These are phyloP conservation scores for Drosophila borborema DNA, from an alignment of 2,888 invertebrate species.

Conservation along the genomic window DNA sequence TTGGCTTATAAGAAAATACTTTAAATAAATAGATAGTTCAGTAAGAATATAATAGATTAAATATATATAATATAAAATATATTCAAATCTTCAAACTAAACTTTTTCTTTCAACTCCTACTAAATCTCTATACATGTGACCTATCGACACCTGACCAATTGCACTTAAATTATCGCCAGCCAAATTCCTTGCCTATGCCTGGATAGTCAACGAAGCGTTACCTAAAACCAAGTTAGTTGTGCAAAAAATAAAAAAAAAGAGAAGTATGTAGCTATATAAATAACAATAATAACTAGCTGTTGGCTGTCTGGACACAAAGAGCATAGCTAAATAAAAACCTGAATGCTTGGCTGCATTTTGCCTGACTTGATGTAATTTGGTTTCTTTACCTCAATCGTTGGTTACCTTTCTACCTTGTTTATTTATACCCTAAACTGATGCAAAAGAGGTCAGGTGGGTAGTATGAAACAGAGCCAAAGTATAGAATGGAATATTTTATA, in stretches of 20 bases:
- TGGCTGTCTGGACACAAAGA: constrained; percentile 73
- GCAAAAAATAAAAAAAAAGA: constrained; percentile 28
- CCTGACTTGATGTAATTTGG: constrained; percentile 75
- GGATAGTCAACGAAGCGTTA: constrained; percentile 65
- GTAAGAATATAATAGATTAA: too few relatives aligned
- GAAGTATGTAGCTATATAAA: constrained; percentile 7
- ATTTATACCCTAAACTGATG: constrained; percentile 16
- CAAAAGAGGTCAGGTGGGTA: constrained; percentile 1
- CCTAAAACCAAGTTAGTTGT: constrained; percentile 59
- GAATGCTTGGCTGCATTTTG: constrained; percentile 73
- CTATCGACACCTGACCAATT: constrained; percentile 32
- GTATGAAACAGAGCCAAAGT: background rate
- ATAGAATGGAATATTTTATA: background rate
- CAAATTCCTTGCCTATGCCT: constrained; percentile 39
- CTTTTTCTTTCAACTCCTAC: too few relatives aligned
- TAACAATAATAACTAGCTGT: constrained; percentile 35
- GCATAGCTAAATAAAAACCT: constrained; percentile 61
- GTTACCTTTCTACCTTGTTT: constrained; percentile 26
- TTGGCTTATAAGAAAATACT: too few relatives aligned
- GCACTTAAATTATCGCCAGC: constrained; percentile 12
- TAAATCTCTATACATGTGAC: background rate
- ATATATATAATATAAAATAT: too few relatives aligned
- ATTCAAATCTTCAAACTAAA: too few relatives aligned
- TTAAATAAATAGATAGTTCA: too few relatives aligned
- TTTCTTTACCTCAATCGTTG: constrained; percentile 50